Evolutionary conservation across 2,888 invertebrate species (phyloP), one percentile per base, ranked within the genome.

Genomic region (Oscheius sp.): DNA sequence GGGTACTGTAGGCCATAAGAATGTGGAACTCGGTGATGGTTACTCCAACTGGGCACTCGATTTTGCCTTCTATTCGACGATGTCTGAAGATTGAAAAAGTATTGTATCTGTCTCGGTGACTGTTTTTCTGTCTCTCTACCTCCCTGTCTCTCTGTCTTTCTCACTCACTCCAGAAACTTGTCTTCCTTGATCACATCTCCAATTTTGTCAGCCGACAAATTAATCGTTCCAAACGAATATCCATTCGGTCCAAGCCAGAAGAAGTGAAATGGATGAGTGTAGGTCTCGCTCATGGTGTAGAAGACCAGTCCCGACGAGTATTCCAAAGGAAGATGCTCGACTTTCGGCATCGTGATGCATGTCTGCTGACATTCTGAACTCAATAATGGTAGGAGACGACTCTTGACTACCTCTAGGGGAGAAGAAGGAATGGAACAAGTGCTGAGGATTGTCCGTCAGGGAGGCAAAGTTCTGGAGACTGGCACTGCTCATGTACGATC

Each of bases 11-110:
- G 10, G 84, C 83, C 7, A 87, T 73, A n/a, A 87, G 75, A 2
- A 83, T 70, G 70, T 88, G 88, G 63, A 81, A 85, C 57, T 88
- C 85, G 50, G 88, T 84, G 29, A 88, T 76, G n/a, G 81, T 79
- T 50, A 86, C 78, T n/a, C 81, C 84, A 3, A 87, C 37, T 2
- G 88, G 87, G 35, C 79, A 83, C 59, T 87, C 84, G 2, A 85
- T 63, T 7, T 78, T 70, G 5, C 88, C 88, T 58, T 88, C 87
- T 35, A 85, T 80, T 42, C 81, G 70, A 33, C 84, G 80, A 70
- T 86, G 86, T 35, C 85, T 86, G 37, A 58, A 74, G 57, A 68
- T 11, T 37, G 21, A 21, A 21, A 21, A 21, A 21, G 21, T 21
- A 21, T 21, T 21, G 21, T 21, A 21, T 21, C 21, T 21, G 21